phyloP scores from a whole-genome alignment of 2,113 vertebrate genomes.

The Aepyceros melampus region DNA sequence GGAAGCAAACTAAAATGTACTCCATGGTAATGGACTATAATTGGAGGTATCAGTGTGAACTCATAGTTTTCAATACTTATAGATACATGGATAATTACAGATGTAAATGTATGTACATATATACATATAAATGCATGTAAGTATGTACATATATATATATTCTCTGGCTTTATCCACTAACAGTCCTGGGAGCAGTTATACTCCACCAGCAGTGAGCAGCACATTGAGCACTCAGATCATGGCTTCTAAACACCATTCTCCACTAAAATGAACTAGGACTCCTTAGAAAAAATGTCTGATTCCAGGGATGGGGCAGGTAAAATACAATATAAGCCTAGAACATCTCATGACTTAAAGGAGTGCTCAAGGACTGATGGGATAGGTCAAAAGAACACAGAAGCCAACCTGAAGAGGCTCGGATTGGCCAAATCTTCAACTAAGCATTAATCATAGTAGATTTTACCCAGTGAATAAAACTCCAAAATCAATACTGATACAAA shows the following conservation, averaged over 20 bases:
- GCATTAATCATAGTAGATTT: neutral
- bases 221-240: neutral
- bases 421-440: neutral
- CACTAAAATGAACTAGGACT: neutral
- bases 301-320: neutral
- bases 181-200: neutral
- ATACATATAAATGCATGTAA: neutral
- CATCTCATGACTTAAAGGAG: neutral
- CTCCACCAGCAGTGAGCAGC: neutral
- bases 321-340: neutral
- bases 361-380: neutral
- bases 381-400: neutral
- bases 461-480: neutral
- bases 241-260: slow-evolving; percentile 8
- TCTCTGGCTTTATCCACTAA: neutral
- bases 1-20: neutral
- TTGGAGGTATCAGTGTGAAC: neutral
- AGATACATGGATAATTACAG: neutral
- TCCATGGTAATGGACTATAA: neutral
- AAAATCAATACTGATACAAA: neutral
- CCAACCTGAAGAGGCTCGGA: neutral
- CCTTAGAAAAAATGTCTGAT: neutral
- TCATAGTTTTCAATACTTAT: neutral
- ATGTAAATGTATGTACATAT: neutral
- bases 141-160: neutral